Evolutionary conservation across 2,888 invertebrate genomes (phyloP).

Genomic region (Axea sp.): DNA sequence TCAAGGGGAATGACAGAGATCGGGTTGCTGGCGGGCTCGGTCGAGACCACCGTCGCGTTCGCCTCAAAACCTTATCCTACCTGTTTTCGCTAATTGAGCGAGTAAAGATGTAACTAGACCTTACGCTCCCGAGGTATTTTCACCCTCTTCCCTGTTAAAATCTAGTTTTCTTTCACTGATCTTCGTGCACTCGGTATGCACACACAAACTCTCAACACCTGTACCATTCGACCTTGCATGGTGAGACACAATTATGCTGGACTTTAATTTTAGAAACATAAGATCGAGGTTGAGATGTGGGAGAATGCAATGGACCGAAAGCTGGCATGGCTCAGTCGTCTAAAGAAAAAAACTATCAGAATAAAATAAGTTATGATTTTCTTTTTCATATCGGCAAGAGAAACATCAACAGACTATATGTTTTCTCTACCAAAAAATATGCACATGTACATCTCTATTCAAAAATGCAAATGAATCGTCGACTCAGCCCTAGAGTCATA

Average conservation of each 20-base stretch:
- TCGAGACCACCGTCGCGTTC: conserved; percentile 76
- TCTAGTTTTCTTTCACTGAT: conserved; percentile 69
- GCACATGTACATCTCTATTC: conserved; percentile 8
- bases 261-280: background rate
- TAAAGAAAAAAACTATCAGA: too few relatives aligned
- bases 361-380: too few relatives aligned
- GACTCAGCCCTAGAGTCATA: conserved; percentile 66
- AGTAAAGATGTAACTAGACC: conserved; percentile 79
- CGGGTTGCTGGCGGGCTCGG: conserved; percentile 71
- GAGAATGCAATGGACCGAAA: background rate
- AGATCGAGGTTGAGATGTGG: background rate
- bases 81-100: conserved; percentile 79
- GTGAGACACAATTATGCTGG: conserved; percentile 8
- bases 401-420: too few relatives aligned
- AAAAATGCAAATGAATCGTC: conserved; percentile 43
- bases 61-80: conserved; percentile 77
- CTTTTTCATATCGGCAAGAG: too few relatives aligned
- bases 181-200: conserved; percentile 42
- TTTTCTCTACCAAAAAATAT: too few relatives aligned
- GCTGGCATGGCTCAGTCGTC: too few relatives aligned
- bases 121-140: conserved; percentile 77
- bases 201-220: conserved; percentile 36
- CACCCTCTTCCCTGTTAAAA: conserved; percentile 74
- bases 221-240: conserved; percentile 25
- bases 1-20: conserved; percentile 76